Conservation (phyloP, 30 jellyfish, hydroid and myxozoan genomes). For the Clytia hemisphaerica region DNA sequence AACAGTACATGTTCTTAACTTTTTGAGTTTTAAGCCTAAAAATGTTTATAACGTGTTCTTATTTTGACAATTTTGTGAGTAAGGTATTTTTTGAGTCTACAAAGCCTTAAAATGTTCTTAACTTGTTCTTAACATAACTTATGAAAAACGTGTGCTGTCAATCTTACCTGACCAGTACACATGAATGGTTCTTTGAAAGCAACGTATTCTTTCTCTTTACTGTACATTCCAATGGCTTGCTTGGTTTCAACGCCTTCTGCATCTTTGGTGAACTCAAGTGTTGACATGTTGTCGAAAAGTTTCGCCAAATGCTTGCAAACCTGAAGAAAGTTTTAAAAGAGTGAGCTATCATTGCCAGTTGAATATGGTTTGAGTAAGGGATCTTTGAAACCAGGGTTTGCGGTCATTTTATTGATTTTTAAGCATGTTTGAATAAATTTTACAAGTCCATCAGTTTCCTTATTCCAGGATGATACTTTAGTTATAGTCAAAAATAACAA, state of each 20-base stretch:
- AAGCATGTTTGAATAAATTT: no score
- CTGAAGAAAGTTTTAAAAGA: no score
- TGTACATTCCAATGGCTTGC: slow-evolving; percentile 94
- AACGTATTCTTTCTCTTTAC: slow-evolving; percentile 88
- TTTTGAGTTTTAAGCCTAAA: no score
- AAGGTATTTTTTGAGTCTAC: not conserved
- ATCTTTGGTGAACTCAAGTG: slow-evolving; percentile 60
- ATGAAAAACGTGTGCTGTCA: not conserved
- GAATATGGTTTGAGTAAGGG: no score
- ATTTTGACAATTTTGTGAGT: not conserved
- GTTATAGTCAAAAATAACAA: no score
- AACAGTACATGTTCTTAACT: no score
- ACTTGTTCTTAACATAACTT: not conserved
- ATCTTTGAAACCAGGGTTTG: no score
- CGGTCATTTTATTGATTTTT: no score
- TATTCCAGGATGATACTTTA: no score
- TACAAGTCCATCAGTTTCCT: no score
- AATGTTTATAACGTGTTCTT: no score
- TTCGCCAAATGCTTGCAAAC: slow-evolving; percentile 94
- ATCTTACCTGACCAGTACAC: slow-evolving; percentile 91
- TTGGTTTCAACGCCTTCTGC: slow-evolving; percentile 65
- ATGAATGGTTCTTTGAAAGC: slow-evolving; percentile 62
- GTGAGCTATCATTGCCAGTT: no score
- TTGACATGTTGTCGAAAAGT: slow-evolving; percentile 78
- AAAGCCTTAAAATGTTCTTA: not conserved